A percentile compares a stretch with the other conserved stretches of the same genome.
phyloP scores from a whole-genome alignment of 2,888 invertebrate species.

The Zelleria hepariella region DNA sequence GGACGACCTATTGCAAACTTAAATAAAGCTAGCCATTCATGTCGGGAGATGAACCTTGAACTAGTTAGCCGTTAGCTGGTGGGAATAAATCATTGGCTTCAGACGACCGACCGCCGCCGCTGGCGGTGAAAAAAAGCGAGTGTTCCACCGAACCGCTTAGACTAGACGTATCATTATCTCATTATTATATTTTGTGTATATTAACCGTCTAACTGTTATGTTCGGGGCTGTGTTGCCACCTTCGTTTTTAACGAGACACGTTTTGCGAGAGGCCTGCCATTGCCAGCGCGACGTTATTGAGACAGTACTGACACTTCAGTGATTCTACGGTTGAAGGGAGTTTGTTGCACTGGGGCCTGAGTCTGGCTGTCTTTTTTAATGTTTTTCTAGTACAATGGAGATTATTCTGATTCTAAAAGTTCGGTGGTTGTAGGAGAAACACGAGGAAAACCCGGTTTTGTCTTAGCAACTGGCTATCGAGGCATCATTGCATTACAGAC shows the following conservation, averaged over 20 bases:
- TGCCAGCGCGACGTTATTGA: no score
- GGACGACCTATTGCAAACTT: constrained; percentile 55
- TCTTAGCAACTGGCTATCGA: no score
- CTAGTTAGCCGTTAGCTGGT: constrained; percentile 61
- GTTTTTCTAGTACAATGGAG: no score
- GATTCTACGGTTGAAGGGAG: no score
- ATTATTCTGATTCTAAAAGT: no score
- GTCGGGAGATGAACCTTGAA: constrained; percentile 56
- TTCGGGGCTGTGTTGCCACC: constrained; percentile 17
- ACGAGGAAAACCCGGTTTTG: no score
- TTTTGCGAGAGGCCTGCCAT: no score
- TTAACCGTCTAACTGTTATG: constrained; percentile 24
- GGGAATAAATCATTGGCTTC: constrained; percentile 43
- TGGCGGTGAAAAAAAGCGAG: constrained; percentile 35
- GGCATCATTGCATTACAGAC: no score
- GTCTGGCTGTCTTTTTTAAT: no score
- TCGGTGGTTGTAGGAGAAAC: no score
- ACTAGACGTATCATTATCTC: constrained; percentile 64
- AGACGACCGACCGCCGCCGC: constrained; percentile 48
- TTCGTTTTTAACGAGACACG: constrained; percentile 12
- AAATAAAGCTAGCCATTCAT: constrained; percentile 61
- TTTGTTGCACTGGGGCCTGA: no score
- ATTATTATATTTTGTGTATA: constrained; percentile 49
- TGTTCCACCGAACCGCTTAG: constrained; percentile 49
- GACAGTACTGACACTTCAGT: no score